Percentiles rank a stretch among this genome's conserved stretches.
These are phyloP conservation scores for Anagrus nilaparvatae DNA, from an alignment of 1,140 invertebrate species.

Conservation along the genomic window DNA sequence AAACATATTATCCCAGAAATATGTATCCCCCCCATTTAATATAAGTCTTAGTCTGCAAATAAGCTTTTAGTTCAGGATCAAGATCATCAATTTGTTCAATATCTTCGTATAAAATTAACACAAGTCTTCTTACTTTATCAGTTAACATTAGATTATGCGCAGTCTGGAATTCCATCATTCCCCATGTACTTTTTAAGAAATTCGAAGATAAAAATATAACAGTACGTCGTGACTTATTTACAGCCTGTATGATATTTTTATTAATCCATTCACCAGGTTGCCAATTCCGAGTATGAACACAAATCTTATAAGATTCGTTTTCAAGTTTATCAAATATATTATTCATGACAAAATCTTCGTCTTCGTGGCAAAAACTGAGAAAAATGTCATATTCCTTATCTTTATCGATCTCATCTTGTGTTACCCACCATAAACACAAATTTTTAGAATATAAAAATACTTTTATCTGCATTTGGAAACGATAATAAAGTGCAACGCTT, in stretches of 20 bases:
- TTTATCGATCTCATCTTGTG: constrained; percentile 62
- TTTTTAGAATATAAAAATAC: constrained; percentile 60
- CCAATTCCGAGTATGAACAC: constrained; percentile 77
- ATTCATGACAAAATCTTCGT: constrained; percentile 62
- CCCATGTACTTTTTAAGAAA: constrained; percentile 77
- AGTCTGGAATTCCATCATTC: constrained; percentile 71
- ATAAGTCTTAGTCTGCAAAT: constrained; percentile 81
- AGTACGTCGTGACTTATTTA: constrained; percentile 68
- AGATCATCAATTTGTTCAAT: constrained; percentile 53
- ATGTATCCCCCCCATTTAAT: constrained; percentile 69
- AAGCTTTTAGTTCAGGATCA: constrained; percentile 64
- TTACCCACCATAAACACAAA: constrained; percentile 53
- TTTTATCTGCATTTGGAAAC: constrained; percentile 53
- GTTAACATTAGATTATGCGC: constrained; percentile 66
- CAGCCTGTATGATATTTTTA: constrained; percentile 71
- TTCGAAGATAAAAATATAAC: constrained; percentile 71
- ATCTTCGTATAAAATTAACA: constrained; percentile 70
- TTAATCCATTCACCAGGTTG: constrained; percentile 64
- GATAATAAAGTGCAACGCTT: constrained; percentile 52
- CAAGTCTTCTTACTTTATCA: constrained; percentile 59
- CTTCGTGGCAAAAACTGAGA: constrained; percentile 74
- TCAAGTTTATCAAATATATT: constrained; percentile 59
- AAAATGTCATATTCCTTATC: constrained; percentile 79
- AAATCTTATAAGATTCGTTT: constrained; percentile 51
- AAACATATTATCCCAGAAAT: constrained; percentile 76